Evolutionary conservation across 1,140 invertebrate species (phyloP), one percentile per base, ranked within the genome.

Genomic region (Mamestra configurata): DNA sequence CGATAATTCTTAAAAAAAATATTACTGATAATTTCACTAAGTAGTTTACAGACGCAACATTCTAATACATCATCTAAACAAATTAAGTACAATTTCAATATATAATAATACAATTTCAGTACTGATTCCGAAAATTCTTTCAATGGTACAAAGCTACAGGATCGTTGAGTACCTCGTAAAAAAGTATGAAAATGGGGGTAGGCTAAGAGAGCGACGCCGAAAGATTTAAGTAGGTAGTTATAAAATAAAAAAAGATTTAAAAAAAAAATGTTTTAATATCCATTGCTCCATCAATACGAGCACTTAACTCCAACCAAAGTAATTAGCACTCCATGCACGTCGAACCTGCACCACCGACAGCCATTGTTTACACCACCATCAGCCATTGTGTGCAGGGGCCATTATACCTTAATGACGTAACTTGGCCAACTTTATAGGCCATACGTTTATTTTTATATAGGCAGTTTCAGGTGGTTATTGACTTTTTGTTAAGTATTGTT

Each of bases 321-420:
- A 66, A 66, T 66, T 66, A 66, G 35, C 35, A 40, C 61, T 40
- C 61, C 4, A 66, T 66, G 61, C 35, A 66, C 35, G 35, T 66
- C 10, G 15, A 40, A 40, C 35, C 40, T 40, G 61, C 8, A 40
- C 61, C 31, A 64, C 18, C 24, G 13, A 27, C 53, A 13, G 53
- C 61, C 18, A 66, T 66, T 66, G 61, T 40, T 8, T 66, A 40
- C 35, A 66, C n/a, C n/a, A 22, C 22, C 43, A 49, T 49, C 13
- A 49, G 43, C 55, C 24, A 59, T 59, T 27, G 55, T 15, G 55
- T 59, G 15, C 24, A 31, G 55, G 4, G 15, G 1, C 55, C 55
- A 64, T 66, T 22, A 37, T 18, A 11, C n/a, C 8, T 37, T 18
- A 66, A 40, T 37, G 35, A 20, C 35, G 18, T 11, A 18, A 18